Percentiles rank a stretch among this genome's conserved stretches.
phyloP scores from a whole-genome alignment of 2,888 invertebrate species.

The Didymodactylos carnosus region DNA sequence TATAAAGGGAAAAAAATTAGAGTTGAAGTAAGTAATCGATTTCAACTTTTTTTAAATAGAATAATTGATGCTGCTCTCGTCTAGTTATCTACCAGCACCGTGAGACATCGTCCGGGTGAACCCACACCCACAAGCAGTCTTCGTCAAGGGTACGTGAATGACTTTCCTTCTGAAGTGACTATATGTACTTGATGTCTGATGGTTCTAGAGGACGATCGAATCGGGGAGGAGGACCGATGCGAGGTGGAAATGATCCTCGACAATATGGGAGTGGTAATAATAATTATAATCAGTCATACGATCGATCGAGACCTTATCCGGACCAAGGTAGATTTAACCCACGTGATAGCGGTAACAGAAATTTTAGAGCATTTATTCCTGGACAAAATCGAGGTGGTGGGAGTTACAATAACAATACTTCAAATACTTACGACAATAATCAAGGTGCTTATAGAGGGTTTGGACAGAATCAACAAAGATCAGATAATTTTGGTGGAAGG shows the following conservation, averaged over 20 bases:
- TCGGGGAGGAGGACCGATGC: neutral
- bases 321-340: too few species aligned
- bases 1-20: neutral
- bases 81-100: neutral
- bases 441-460: too few species aligned
- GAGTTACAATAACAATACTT: too few species aligned
- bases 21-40: neutral
- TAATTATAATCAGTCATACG: neutral
- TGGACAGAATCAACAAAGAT: too few species aligned
- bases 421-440: too few species aligned
- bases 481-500: too few species aligned
- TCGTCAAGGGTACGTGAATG: too few species aligned
- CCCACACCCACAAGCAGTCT: neutral
- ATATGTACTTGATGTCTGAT: too few species aligned
- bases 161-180: too few species aligned
- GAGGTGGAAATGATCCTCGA: neutral
- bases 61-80: neutral
- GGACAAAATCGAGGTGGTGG: too few species aligned
- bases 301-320: neutral
- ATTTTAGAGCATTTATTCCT: too few species aligned
- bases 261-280: neutral
- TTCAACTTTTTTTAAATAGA: neutral
- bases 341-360: too few species aligned
- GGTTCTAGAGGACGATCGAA: neutral
- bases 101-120: neutral